A percentile compares a stretch with the other conserved stretches of the same genome.
These are phyloP conservation scores for Oxyruncus cristatus DNA, from an alignment of 2,113 vertebrate species.

Conservation along the genomic window DNA sequence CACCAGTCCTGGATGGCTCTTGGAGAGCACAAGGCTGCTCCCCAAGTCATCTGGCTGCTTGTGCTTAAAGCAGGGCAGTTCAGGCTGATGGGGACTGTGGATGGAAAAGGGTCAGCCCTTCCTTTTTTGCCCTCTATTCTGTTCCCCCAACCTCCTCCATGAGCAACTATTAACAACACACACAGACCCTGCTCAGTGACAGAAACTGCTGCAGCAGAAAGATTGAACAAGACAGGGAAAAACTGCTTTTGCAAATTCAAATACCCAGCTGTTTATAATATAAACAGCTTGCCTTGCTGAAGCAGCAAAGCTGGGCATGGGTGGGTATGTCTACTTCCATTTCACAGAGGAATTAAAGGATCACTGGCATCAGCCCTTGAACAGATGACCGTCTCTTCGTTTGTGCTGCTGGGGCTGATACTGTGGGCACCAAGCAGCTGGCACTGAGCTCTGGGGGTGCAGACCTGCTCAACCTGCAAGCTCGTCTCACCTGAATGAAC, in stretches of 20 bases:
- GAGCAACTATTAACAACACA: background rate
- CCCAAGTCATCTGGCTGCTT: background rate
- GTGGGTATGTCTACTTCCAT: constrained; percentile 1
- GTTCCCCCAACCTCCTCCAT: background rate
- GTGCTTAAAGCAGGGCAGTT: background rate
- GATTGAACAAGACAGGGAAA: background rate
- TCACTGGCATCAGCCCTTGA: background rate
- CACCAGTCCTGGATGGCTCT: background rate
- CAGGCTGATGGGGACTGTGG: background rate
- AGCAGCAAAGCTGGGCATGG: background rate
- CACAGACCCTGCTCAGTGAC: background rate
- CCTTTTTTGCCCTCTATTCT: background rate
- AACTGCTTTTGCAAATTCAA: constrained; percentile 11
- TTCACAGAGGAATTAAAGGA: constrained; percentile 38
- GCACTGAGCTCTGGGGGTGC: background rate
- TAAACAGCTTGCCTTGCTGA: constrained; percentile 25
- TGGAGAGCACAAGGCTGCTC: background rate
- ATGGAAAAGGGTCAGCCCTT: background rate
- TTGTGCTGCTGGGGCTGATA: background rate
- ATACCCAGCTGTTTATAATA: background rate
- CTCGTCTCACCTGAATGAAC: background rate
- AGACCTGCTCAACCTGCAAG: background rate
- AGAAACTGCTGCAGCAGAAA: background rate
- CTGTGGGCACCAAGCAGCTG: background rate
- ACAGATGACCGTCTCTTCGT: rapidly evolving